Percentiles rank a stretch among this genome's conserved stretches.
phyloP scores from a whole-genome alignment of 1,140 invertebrate species.

The Ctenoplectra terminalis region DNA sequence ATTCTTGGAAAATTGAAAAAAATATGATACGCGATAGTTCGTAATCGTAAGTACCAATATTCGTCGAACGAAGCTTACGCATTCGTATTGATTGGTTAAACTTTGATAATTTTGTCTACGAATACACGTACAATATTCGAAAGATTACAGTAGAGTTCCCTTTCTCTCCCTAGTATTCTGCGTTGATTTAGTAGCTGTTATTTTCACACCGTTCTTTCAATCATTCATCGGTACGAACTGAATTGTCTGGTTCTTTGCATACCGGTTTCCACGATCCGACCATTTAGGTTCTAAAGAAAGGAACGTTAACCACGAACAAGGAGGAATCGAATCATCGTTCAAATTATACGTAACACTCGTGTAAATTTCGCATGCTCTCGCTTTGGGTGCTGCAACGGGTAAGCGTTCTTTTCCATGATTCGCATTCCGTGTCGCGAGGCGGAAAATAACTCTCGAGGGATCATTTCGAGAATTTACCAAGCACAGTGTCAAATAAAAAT shows the following conservation, averaged over 20 bases:
- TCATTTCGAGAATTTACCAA: conserved; percentile 10
- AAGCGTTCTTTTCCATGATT: background rate
- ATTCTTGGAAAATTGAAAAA: too few relatives aligned
- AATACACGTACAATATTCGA: too few relatives aligned
- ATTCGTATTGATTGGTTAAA: too few relatives aligned
- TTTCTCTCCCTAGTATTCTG: too few relatives aligned
- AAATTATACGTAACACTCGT: background rate
- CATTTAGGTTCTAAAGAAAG: background rate
- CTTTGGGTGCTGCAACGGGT: background rate
- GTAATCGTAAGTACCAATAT: too few relatives aligned
- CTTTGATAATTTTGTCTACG: too few relatives aligned
- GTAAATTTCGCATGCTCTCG: background rate
- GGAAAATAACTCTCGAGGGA: background rate
- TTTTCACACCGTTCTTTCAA: background rate
- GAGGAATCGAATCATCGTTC: background rate
- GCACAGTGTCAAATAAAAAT: conserved; percentile 35
- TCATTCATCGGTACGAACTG: background rate
- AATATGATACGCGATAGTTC: too few relatives aligned
- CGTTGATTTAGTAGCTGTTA: background rate
- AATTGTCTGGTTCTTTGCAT: background rate
- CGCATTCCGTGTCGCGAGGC: background rate
- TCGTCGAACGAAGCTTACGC: too few relatives aligned
- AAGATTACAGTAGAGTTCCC: background rate
- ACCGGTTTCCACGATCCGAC: background rate
- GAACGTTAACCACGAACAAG: background rate